A percentile compares a stretch with the other conserved stretches of the same genome.
phyloP scores from a whole-genome alignment of 2,888 invertebrate genomes.

The Eupithecia tripunctaria region DNA sequence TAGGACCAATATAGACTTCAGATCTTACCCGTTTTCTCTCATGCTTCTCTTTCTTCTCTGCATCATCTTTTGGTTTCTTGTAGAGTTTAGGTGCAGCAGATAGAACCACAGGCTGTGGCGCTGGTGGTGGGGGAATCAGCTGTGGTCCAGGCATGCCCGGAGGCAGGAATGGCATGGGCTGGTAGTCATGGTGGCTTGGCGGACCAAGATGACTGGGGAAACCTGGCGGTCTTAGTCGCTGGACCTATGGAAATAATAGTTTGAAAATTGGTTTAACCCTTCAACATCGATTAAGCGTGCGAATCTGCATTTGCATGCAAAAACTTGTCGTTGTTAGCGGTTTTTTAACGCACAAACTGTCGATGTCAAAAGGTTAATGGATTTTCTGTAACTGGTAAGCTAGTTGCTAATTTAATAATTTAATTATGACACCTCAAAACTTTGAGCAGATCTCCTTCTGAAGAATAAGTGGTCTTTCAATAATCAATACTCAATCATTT shows the following conservation, averaged over 20 bases:
- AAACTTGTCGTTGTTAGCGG: no score
- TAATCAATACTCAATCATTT: no score
- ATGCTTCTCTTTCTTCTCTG: conserved; percentile 66
- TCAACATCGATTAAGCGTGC: no score
- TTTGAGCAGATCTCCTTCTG: background rate
- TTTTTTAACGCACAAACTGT: no score
- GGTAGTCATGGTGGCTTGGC: conserved; percentile 52
- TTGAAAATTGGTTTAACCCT: background rate
- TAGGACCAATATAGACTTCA: background rate
- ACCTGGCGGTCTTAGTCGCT: conserved; percentile 59
- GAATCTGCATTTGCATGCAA: no score
- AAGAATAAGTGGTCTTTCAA: no score
- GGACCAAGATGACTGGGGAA: conserved; percentile 27
- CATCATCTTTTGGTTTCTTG: conserved; percentile 80
- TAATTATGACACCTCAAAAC: background rate
- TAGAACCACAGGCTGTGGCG: conserved; percentile 86
- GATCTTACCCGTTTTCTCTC: conserved; percentile 67
- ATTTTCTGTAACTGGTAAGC: background rate
- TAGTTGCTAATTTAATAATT: background rate
- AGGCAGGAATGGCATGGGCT: conserved; percentile 68
- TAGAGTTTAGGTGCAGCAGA: conserved; percentile 89
- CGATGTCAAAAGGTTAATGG: no score
- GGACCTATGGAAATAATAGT: conserved; percentile 50
- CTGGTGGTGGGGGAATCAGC: conserved; percentile 71
- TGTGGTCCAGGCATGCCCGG: conserved; percentile 74